Evolutionary conservation across 35 echinoderm and acorn worm genomes (phyloP).

Genomic region (Anneissia japonica): DNA sequence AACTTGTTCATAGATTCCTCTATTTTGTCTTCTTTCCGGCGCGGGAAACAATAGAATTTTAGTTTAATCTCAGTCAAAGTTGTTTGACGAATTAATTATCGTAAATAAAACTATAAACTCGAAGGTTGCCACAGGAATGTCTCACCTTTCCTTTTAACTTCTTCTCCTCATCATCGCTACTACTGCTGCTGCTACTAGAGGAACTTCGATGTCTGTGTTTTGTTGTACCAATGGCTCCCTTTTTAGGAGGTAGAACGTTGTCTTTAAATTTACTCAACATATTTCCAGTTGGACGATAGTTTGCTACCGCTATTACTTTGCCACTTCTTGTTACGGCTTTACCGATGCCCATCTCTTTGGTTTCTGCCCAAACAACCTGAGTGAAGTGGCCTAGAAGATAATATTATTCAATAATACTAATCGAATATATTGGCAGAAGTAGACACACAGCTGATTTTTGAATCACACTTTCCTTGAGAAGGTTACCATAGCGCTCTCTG

Average conservation of each 20-base stretch:
- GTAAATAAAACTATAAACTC: too few relatives aligned
- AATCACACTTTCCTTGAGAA: not conserved
- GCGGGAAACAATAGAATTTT: too few relatives aligned
- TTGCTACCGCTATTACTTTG: not conserved
- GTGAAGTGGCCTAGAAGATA: slow-evolving; percentile 17
- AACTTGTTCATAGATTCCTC: too few relatives aligned
- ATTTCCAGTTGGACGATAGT: slow-evolving; percentile 1
- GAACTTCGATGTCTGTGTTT: not conserved
- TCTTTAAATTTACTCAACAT: slow-evolving; percentile 1
- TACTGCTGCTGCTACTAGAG: not conserved
- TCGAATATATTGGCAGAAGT: too few relatives aligned
- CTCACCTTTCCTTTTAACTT: not conserved
- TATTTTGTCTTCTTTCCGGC: too few relatives aligned
- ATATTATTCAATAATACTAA: not conserved
- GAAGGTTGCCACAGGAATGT: too few relatives aligned
- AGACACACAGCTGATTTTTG: too few relatives aligned
- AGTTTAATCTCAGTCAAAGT: too few relatives aligned
- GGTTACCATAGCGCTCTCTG: too few relatives aligned
- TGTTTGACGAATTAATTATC: too few relatives aligned
- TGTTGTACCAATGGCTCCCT: not conserved
- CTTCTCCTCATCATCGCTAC: not conserved
- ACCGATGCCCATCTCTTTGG: slow-evolving; percentile 3
- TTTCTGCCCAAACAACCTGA: not conserved
- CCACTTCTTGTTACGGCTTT: not conserved
- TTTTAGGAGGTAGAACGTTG: not conserved